phyloP scores from a whole-genome alignment of 2,797 vertebrate species.

The Babyrousa celebensis region DNA sequence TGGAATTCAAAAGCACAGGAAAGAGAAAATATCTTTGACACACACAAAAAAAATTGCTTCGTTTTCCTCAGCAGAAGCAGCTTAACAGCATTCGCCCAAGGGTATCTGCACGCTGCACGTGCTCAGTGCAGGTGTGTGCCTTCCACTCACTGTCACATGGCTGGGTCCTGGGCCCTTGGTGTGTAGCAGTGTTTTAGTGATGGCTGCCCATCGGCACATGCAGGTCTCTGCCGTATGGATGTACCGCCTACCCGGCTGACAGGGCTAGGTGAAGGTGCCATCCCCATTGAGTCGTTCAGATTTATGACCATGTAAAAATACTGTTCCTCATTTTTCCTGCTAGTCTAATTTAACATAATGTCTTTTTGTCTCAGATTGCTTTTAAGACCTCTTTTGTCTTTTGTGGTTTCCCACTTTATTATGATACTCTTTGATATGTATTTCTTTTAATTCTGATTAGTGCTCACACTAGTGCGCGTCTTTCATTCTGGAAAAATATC shows the following conservation, averaged over 20 bases:
- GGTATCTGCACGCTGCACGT: fast-evolving
- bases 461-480: fast-evolving
- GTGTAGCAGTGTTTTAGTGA: fast-evolving
- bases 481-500: neutral
- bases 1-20: neutral
- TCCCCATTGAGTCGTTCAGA: neutral
- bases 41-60: no score
- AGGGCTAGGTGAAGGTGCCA: neutral
- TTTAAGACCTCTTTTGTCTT: neutral
- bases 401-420: neutral
- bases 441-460: neutral
- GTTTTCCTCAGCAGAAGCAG: neutral
- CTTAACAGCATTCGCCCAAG: fast-evolving
- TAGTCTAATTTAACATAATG: neutral
- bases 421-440: neutral
- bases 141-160: fast-evolving
- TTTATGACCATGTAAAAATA: no score
- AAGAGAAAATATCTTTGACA: no score
- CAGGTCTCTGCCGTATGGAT: fast-evolving
- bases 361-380: neutral
- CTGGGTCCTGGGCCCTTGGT: fast-evolving
- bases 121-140: fast-evolving
- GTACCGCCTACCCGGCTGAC: fast-evolving
- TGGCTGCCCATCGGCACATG: fast-evolving
- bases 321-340: neutral